Percentiles rank a stretch among this genome's conserved stretches.
Evolutionary conservation across 2,113 vertebrate genomes (phyloP).

Genomic region (Corythornis cristatus): DNA sequence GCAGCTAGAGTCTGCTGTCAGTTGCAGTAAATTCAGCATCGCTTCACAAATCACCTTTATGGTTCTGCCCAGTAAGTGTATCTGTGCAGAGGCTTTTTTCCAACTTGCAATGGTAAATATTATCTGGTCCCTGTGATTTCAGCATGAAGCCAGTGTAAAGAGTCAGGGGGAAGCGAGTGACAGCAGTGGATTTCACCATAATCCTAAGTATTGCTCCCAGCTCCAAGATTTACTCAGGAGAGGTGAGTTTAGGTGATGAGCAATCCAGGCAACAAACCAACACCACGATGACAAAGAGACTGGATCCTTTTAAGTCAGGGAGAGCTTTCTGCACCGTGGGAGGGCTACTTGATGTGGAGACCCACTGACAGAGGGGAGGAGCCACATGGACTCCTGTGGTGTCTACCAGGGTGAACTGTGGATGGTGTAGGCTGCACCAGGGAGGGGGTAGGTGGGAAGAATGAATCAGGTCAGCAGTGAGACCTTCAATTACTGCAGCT

Average conservation of each 20-base stretch:
- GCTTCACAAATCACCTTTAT: constrained; percentile 73
- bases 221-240: rapidly evolving
- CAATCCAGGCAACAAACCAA: neutral
- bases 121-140: neutral
- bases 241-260: neutral
- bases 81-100: neutral
- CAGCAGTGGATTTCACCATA: neutral
- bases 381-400: neutral
- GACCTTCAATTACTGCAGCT: neutral
- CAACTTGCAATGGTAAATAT: constrained; percentile 11
- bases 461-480: neutral
- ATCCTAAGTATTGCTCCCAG: neutral
- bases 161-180: neutral
- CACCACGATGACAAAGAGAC: neutral
- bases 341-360: neutral
- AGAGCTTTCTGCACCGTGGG: neutral
- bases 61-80: constrained; percentile 29
- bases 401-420: neutral
- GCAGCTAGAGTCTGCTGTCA: constrained; percentile 58
- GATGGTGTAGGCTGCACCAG: neutral
- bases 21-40: constrained; percentile 69
- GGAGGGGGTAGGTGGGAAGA: neutral
- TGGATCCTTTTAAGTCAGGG: neutral
- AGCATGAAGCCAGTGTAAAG: neutral
- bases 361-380: neutral